phyloP scores from a whole-genome alignment of 2,113 vertebrate genomes.

The Apistogramma diplotaenia region DNA sequence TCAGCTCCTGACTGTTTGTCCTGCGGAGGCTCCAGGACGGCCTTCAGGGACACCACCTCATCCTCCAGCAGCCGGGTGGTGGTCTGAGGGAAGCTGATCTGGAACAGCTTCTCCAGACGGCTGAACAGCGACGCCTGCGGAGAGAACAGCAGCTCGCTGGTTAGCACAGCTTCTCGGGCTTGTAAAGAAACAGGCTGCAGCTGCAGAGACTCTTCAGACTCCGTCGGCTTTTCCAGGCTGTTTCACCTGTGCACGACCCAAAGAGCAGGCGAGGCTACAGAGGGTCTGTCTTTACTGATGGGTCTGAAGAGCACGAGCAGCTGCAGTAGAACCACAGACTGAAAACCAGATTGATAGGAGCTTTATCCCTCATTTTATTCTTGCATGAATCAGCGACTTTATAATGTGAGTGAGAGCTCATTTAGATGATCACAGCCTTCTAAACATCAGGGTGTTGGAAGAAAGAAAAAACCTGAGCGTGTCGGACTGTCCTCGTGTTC shows the following conservation, averaged over 20 bases:
- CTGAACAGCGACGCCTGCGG: constrained; percentile 79
- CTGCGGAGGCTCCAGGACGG: constrained; percentile 77
- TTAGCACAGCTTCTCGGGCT: no score
- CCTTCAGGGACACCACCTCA: constrained; percentile 76
- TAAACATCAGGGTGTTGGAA: no score
- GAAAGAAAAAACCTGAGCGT: no score
- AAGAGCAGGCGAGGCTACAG: neutral
- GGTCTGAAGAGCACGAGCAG: neutral
- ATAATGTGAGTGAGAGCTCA: no score
- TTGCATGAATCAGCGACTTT: no score
- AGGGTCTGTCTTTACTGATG: neutral
- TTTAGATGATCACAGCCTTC: no score
- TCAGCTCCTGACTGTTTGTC: constrained; percentile 45
- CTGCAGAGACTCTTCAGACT: no score
- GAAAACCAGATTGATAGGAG: neutral
- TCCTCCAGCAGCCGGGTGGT: constrained; percentile 63
- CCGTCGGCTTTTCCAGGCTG: neutral
- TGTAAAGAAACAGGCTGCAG: neutral
- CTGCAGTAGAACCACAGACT: no score
- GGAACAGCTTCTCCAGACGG: constrained; percentile 88
- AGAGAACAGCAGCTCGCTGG: neutral
- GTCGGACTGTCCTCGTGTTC: no score
- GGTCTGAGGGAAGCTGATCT: constrained; percentile 84
- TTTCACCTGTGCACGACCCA: neutral
- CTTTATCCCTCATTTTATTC: neutral